These are phyloP conservation scores for Plebejus melissa DNA, from an alignment of 2,888 invertebrate species.

Conservation along the genomic window DNA sequence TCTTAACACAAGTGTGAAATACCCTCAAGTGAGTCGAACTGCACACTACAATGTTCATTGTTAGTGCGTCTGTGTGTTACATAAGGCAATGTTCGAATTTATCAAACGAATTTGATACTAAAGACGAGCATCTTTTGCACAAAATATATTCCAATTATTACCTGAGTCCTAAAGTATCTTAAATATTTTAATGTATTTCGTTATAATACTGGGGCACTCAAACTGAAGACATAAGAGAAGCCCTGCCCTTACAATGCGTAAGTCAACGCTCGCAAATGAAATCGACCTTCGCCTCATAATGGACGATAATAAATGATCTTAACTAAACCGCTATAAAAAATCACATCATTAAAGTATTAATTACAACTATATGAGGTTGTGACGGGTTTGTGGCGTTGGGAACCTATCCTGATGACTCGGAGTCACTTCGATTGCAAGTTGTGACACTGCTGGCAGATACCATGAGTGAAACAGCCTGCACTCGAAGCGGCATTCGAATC, in stretches of 20 bases:
- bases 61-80: constrained; percentile 27
- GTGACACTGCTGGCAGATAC: neutral
- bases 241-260: neutral
- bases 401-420: neutral
- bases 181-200: neutral
- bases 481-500: neutral
- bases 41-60: constrained; percentile 24
- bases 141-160: neutral
- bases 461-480: neutral
- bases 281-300: constrained; percentile 53
- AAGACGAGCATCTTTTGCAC: neutral
- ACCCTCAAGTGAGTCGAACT: constrained; percentile 7
- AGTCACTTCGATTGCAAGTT: neutral
- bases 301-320: constrained; percentile 35
- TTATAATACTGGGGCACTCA: neutral
- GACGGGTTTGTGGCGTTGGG: neutral
- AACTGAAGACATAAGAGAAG: neutral
- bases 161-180: neutral
- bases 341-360: constrained; percentile 20
- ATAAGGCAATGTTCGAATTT: constrained; percentile 51
- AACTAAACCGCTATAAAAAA: constrained; percentile 29
- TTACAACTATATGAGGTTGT: constrained; percentile 24
- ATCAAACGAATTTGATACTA: constrained; percentile 31
- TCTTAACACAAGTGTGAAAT: constrained; percentile 13
- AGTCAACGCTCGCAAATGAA: constrained; percentile 55